Evolutionary conservation across 2,113 vertebrate species (phyloP).

Genomic region (Chaetura pelagica): DNA sequence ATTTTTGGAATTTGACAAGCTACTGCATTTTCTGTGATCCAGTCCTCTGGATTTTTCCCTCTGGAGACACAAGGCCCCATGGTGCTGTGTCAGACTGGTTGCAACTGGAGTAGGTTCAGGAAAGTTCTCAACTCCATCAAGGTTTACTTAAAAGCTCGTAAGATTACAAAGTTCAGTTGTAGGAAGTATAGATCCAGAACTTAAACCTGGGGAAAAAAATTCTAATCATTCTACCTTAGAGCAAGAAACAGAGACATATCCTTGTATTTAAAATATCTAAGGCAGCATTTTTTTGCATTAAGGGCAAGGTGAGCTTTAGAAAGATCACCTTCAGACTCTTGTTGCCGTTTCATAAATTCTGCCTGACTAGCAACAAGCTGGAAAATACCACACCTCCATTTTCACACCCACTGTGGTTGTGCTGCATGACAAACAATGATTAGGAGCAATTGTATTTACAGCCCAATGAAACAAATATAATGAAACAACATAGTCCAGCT

Average conservation of each 20-base stretch:
- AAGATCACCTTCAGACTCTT: conserved; percentile 78
- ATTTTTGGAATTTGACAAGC: conserved; percentile 25
- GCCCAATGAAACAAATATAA: not conserved
- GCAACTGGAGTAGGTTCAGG: conserved; percentile 74
- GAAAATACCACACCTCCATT: conserved; percentile 29
- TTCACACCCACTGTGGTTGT: not conserved
- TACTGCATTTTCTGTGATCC: conserved; percentile 48
- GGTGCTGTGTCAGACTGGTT: conserved; percentile 71
- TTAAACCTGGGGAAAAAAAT: not conserved
- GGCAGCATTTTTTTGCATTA: conserved; percentile 72
- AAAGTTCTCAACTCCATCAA: conserved; percentile 80
- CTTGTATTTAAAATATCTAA: conserved; percentile 77
- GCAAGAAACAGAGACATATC: not conserved
- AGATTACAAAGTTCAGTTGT: not conserved
- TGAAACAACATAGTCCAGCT: not conserved
- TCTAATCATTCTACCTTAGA: not conserved
- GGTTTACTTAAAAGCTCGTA: conserved; percentile 69
- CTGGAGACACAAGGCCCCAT: conserved; percentile 70
- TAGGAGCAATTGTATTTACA: not conserved
- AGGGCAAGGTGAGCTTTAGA: conserved; percentile 75
- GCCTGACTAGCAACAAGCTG: conserved; percentile 77
- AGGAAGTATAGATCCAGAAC: not conserved
- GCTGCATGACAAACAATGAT: conserved; percentile 4
- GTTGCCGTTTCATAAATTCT: conserved; percentile 79
- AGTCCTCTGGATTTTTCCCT: conserved; percentile 76